phyloP scores from a whole-genome alignment of 2,797 vertebrate genomes.

The Atherinosoma microstoma region DNA sequence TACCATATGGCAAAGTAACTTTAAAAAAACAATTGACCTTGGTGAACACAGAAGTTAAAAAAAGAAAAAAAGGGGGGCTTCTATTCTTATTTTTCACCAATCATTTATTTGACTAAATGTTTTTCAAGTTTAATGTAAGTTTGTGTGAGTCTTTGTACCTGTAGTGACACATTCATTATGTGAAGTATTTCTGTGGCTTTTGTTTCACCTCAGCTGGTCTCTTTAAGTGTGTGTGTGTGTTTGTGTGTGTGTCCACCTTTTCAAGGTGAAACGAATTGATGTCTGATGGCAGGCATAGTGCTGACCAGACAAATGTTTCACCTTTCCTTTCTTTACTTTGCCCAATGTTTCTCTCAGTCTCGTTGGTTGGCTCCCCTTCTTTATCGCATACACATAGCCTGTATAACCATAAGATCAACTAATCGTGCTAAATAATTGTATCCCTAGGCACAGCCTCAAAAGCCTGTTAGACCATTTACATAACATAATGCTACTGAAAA shows the following conservation, averaged over 20 bases:
- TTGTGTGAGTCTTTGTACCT: neutral
- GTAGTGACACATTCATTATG: conserved; percentile 17
- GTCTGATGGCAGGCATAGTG: conserved; percentile 56
- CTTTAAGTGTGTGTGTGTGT: conserved; percentile 11
- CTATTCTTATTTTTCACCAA: neutral
- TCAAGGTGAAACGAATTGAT: conserved; percentile 61
- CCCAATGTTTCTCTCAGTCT: conserved; percentile 24
- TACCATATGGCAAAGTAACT: conserved; percentile 46
- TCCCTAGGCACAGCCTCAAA: neutral
- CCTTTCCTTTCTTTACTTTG: conserved; percentile 46
- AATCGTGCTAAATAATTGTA: neutral
- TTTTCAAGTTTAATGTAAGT: neutral
- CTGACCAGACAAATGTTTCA: conserved; percentile 64
- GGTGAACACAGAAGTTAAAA: conserved; percentile 25
- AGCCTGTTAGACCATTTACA: neutral
- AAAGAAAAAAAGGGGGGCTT: neutral
- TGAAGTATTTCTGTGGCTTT: conserved; percentile 13
- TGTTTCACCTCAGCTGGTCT: conserved; percentile 22
- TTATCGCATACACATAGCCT: neutral
- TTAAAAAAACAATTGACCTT: conserved; percentile 50
- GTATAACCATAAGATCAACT: neutral
- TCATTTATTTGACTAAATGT: neutral
- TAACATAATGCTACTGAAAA: neutral
- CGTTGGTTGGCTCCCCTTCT: conserved; percentile 28
- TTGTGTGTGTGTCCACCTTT: conserved; percentile 24